A percentile compares a stretch with the other conserved stretches of the same genome.
Evolutionary conservation across 2,888 invertebrate genomes (phyloP).

Genomic region (Andrena bicolor): DNA sequence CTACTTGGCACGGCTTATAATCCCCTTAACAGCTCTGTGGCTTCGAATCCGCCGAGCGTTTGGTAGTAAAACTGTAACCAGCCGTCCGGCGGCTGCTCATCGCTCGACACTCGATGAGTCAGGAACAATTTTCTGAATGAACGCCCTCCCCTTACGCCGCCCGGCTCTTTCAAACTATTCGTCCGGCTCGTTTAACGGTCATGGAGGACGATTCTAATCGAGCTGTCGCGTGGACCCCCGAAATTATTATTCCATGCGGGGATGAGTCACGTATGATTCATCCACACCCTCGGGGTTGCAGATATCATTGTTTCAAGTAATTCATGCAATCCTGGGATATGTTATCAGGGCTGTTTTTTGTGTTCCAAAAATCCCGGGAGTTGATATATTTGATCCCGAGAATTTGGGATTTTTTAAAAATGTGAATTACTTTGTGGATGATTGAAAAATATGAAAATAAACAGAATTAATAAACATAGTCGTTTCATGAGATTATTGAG

Average conservation of each 20-base stretch:
- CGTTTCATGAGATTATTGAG: no score
- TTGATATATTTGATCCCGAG: no score
- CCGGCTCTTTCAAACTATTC: neutral
- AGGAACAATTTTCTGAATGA: constrained; percentile 17
- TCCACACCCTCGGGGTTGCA: neutral
- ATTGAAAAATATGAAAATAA: no score
- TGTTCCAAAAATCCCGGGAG: no score
- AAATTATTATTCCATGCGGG: constrained; percentile 42
- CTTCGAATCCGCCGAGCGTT: neutral
- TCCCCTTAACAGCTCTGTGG: constrained; percentile 3
- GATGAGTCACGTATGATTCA: constrained; percentile 50
- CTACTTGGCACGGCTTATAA: constrained; percentile 36
- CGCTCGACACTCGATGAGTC: constrained; percentile 18
- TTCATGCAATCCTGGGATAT: neutral
- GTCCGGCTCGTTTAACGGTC: neutral
- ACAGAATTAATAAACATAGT: no score
- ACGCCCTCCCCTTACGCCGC: neutral
- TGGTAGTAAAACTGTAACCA: neutral
- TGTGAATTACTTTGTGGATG: no score
- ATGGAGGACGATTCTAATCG: constrained; percentile 14
- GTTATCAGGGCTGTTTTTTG: no score
- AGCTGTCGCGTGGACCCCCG: neutral
- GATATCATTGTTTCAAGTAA: neutral
- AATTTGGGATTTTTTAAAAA: no score
- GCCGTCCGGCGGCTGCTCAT: neutral